These are phyloP conservation scores for Oryctes rhinoceros DNA, from an alignment of 1,140 invertebrate species.

Conservation along the genomic window DNA sequence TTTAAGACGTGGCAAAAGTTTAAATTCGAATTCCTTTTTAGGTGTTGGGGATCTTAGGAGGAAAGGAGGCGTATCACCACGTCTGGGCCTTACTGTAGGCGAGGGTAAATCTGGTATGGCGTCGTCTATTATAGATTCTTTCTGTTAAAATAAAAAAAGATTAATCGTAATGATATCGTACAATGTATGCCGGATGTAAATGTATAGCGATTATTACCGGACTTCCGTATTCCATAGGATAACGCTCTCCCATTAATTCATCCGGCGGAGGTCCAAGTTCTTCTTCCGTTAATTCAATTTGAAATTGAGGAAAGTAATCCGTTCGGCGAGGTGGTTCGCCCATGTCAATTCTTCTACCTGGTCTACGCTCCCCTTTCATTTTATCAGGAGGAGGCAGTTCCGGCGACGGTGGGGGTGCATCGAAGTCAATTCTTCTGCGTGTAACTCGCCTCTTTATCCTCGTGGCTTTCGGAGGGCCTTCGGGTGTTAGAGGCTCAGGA, in stretches of 20 bases:
- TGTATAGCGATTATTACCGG: not conserved
- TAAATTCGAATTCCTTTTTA: slow-evolving; percentile 18
- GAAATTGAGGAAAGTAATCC: too few species aligned
- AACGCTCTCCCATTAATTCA: slow-evolving; percentile 5
- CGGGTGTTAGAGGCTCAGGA: not conserved
- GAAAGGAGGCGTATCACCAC: slow-evolving; percentile 27
- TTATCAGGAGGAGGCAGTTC: not conserved
- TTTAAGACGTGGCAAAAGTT: not conserved
- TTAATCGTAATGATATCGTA: too few species aligned
- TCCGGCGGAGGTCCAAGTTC: not conserved
- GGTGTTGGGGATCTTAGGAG: not conserved
- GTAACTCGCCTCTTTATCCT: slow-evolving; percentile 13
- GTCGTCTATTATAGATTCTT: slow-evolving; percentile 11
- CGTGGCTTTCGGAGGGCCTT: not conserved
- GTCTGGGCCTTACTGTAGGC: not conserved
- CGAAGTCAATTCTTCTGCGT: slow-evolving; percentile 11
- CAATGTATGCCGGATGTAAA: too few species aligned
- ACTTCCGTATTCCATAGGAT: slow-evolving; percentile 2
- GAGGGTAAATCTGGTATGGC: slow-evolving; percentile 35
- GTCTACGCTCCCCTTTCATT: too few species aligned
- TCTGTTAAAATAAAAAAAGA: not conserved
- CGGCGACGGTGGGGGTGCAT: not conserved
- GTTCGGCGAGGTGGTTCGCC: too few species aligned
- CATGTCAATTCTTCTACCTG: too few species aligned
- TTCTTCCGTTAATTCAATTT: not conserved